Conservation (phyloP, 2,888 invertebrate genomes). For the Lepas anatifera region DNA sequence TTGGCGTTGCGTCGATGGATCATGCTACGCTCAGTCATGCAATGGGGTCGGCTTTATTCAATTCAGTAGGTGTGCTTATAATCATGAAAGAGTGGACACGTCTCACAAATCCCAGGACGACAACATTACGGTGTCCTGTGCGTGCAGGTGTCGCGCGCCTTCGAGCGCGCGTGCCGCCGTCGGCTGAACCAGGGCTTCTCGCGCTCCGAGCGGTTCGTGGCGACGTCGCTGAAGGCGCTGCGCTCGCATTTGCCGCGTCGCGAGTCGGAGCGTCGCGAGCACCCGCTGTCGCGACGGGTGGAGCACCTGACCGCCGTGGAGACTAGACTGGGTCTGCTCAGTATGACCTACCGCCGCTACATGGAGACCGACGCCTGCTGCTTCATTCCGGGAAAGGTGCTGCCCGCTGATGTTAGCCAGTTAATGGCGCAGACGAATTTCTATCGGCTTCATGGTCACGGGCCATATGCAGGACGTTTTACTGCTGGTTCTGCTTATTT, state of each 20-base stretch:
- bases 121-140: too few species aligned
- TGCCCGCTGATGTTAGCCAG: too few species aligned
- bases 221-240: constrained; percentile 56
- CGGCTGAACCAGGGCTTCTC: constrained; percentile 70
- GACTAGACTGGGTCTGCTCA: constrained; percentile 78
- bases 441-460: too few species aligned
- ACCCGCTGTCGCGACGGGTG: constrained; percentile 72
- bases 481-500: too few species aligned
- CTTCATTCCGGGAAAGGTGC: constrained; percentile 67
- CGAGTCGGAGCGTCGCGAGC: constrained; percentile 76
- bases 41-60: too few species aligned
- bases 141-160: constrained; percentile 22
- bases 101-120: too few species aligned
- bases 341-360: constrained; percentile 84
- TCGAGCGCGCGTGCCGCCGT: constrained; percentile 61
- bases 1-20: too few species aligned
- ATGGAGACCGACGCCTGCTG: constrained; percentile 73
- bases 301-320: constrained; percentile 82
- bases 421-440: too few species aligned
- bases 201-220: constrained; percentile 60
- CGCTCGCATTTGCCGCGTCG: constrained; percentile 58
- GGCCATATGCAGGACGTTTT: too few species aligned
- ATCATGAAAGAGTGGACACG: too few species aligned
- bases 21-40: too few species aligned
- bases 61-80: too few species aligned